Percentiles rank a stretch among this genome's conserved stretches.
Conservation (phyloP, 2,888 invertebrate genomes). For the Taenaris catops region DNA sequence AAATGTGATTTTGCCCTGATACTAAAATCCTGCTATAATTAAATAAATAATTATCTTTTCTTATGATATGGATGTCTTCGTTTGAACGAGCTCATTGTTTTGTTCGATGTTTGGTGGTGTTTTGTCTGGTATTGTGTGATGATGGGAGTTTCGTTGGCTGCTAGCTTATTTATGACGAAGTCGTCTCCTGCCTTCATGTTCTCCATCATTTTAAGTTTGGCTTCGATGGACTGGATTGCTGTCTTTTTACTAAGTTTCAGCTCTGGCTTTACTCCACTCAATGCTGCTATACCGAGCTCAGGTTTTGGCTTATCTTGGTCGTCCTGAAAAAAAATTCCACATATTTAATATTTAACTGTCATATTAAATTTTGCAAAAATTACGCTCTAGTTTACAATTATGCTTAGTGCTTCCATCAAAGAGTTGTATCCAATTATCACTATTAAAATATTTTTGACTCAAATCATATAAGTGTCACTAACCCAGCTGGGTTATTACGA, state of each 20-base stretch:
- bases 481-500: too few relatives aligned
- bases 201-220: constrained; percentile 91
- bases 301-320: constrained; percentile 88
- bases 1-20: too few relatives aligned
- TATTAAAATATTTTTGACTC: too few relatives aligned
- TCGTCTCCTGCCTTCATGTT: constrained; percentile 84
- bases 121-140: constrained; percentile 84
- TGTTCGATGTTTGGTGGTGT: constrained; percentile 55
- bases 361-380: too few relatives aligned
- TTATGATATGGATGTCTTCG: constrained; percentile 71
- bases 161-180: constrained; percentile 86
- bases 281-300: constrained; percentile 87
- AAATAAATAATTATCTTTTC: constrained; percentile 49
- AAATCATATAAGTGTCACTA: too few relatives aligned
- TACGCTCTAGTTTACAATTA: too few relatives aligned
- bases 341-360: too few relatives aligned
- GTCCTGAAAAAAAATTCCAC: constrained; percentile 78
- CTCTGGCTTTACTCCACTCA: constrained; percentile 83
- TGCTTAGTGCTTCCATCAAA: too few relatives aligned
- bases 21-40: constrained; percentile 1
- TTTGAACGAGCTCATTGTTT: constrained; percentile 53
- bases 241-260: constrained; percentile 86
- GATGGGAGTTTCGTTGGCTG: constrained; percentile 82
- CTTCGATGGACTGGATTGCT: constrained; percentile 93
- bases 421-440: too few relatives aligned